Conservation (phyloP, 2,113 vertebrate species). For the Thamnophis sirtalis region DNA sequence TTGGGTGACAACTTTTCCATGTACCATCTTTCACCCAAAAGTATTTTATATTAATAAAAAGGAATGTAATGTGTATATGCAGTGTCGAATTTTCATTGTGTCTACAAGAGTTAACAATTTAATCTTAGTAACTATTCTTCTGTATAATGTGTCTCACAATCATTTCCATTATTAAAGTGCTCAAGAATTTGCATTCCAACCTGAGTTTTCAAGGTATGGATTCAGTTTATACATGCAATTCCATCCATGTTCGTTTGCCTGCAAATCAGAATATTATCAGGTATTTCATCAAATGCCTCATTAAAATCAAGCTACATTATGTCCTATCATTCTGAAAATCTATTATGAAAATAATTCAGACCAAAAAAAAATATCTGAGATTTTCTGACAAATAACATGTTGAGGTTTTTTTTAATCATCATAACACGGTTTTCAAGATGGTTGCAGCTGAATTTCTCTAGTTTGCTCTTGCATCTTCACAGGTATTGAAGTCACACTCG, state of each 20-base stretch:
- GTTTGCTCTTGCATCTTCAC: background rate
- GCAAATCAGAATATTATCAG: background rate
- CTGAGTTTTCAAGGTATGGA: background rate
- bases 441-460: background rate
- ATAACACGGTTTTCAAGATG: background rate
- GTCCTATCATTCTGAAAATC: background rate
- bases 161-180: background rate
- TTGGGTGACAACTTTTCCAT: constrained; percentile 21
- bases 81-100: background rate
- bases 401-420: background rate
- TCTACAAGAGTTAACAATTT: constrained; percentile 1
- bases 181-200: background rate
- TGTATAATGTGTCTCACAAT: background rate
- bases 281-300: background rate
- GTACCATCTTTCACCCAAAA: constrained; percentile 8
- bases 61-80: background rate
- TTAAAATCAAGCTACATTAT: background rate
- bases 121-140: background rate
- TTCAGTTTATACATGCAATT: background rate
- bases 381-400: background rate
- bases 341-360: background rate
- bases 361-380: background rate
- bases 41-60: constrained; percentile 58
- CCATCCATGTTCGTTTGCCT: background rate
- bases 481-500: background rate